Conservation (phyloP, 2,797 vertebrate genomes). For the Apogon hyalosoma region DNA sequence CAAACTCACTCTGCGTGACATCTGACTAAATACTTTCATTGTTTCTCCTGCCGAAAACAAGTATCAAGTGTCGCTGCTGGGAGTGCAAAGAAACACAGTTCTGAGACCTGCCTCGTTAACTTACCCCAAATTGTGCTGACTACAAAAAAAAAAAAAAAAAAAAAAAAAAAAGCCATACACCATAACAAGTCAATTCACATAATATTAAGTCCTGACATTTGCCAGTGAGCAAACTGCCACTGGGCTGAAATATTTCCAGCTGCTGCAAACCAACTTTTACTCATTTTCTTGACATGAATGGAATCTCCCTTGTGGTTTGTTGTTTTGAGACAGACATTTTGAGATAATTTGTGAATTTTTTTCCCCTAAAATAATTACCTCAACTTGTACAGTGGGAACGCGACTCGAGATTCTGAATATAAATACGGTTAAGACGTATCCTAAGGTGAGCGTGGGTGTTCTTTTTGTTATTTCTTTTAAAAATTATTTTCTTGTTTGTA, state of each 20-base stretch:
- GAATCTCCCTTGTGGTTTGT: conserved; percentile 32
- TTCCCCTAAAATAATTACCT: conserved; percentile 24
- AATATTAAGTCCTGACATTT: conserved; percentile 23
- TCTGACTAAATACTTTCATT: conserved; percentile 88
- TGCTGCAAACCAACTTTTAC: conserved; percentile 22
- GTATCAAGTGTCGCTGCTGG: conserved; percentile 78
- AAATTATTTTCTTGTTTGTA: not conserved
- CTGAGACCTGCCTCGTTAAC: conserved; percentile 69
- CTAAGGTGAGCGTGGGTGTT: conserved; percentile 11
- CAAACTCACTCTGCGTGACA: conserved; percentile 84
- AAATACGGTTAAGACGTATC: not conserved
- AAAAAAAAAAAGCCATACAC: not conserved
- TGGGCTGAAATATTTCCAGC: conserved; percentile 23
- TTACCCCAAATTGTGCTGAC: conserved; percentile 40
- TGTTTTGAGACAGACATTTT: conserved; percentile 31
- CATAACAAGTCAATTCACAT: conserved; percentile 24
- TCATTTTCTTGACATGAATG: conserved; percentile 31
- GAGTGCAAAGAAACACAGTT: conserved; percentile 70
- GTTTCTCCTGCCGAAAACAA: conserved; percentile 86
- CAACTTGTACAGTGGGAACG: not conserved
- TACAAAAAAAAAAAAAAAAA: conserved; percentile 30
- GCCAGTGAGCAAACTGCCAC: conserved; percentile 21
- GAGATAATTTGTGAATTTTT: conserved; percentile 31
- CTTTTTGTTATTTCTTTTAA: conserved; percentile 2
- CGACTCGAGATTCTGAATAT: not conserved